Base-by-base conservation (phyloP, 2,797 vertebrate species). In the Gambelia wislizenii region DNA sequence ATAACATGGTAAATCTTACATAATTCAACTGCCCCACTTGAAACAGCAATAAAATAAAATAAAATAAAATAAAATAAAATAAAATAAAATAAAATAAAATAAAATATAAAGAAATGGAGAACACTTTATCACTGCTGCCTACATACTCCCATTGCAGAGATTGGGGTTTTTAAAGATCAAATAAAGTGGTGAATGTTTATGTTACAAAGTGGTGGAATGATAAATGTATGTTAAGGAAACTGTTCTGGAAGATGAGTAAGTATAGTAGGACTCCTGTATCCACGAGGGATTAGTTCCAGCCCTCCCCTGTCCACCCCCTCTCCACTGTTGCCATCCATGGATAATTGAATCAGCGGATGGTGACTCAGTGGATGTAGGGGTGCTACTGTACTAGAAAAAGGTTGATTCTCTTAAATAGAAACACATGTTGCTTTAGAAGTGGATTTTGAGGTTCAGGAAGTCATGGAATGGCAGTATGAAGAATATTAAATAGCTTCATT, bases 351-450 rank as follows among this genome's bases (percentile, higher is more conserved):
- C n/a, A n/a, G n/a, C n/a, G n/a, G n/a, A n/a, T n/a, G n/a, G n/a
- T n/a, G n/a, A n/a, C n/a, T n/a, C n/a, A n/a, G n/a, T n/a, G n/a
- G n/a, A n/a, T n/a, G n/a, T n/a, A n/a, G n/a, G n/a, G n/a, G n/a
- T n/a, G n/a, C n/a, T n/a, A n/a, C n/a, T n/a, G n/a, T n/a, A n/a
- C 52, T 0, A 94, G 84, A 89, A 95, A 92, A 95, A 88, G 86
- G 86, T 42, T 92, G 91, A 30, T 84, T 70, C 86, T 96, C 90
- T 91, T 91, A 91, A 89, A 90, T 79, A 89, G 72, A 67, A 76
- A 27, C 22, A 12, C 42, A 76, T 9, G 52, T 72, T 10, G 72
- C 27, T 84, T 72, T 59, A 30, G 67, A 54, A 70, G n/a, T 39
- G 25, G 27, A n/a, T 70, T 54, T 52, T 72, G 4, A 70, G 47